These are phyloP conservation scores for Ceratothoa steindachneri DNA, from an alignment of 2,888 invertebrate genomes.

Conservation along the genomic window DNA sequence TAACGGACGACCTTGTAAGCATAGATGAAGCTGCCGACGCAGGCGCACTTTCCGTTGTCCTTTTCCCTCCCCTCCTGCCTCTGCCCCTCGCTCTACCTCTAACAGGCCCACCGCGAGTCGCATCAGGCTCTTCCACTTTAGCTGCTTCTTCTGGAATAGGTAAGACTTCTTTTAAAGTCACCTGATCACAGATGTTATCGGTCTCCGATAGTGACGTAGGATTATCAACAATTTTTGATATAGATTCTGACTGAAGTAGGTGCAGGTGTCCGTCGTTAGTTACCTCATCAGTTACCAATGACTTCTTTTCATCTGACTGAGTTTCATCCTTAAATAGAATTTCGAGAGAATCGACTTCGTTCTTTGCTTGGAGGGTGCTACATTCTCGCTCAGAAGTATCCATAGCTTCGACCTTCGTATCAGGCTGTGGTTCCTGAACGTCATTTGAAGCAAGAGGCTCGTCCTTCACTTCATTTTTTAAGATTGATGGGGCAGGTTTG, in stretches of 20 bases:
- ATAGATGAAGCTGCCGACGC: slow-evolving; percentile 2
- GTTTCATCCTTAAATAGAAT: slow-evolving; percentile 21
- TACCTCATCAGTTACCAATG: slow-evolving; percentile 2
- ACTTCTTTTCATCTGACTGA: not conserved
- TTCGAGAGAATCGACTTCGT: slow-evolving; percentile 33
- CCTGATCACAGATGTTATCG: too few species aligned
- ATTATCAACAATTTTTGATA: not conserved
- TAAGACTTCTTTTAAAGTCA: too few species aligned
- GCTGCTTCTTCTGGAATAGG: slow-evolving; percentile 12
- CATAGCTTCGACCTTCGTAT: not conserved
- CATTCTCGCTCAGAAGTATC: slow-evolving; percentile 7
- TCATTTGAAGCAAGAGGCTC: too few species aligned
- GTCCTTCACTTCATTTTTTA: too few species aligned
- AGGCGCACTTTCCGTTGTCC: not conserved
- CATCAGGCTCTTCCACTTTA: slow-evolving; percentile 22
- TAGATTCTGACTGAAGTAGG: not conserved
- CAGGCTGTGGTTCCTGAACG: too few species aligned
- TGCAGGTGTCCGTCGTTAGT: not conserved
- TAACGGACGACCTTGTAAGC: slow-evolving; percentile 24
- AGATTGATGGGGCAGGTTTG: too few species aligned
- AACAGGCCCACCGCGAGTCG: not conserved
- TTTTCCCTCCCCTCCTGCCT: not conserved
- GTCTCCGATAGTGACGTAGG: too few species aligned
- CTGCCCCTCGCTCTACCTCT: slow-evolving; percentile 39
- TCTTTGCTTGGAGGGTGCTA: not conserved